Evolutionary conservation across 2,113 vertebrate genomes (phyloP), one percentile per base, ranked within the genome.

Genomic region (Aleadryas rufinucha): DNA sequence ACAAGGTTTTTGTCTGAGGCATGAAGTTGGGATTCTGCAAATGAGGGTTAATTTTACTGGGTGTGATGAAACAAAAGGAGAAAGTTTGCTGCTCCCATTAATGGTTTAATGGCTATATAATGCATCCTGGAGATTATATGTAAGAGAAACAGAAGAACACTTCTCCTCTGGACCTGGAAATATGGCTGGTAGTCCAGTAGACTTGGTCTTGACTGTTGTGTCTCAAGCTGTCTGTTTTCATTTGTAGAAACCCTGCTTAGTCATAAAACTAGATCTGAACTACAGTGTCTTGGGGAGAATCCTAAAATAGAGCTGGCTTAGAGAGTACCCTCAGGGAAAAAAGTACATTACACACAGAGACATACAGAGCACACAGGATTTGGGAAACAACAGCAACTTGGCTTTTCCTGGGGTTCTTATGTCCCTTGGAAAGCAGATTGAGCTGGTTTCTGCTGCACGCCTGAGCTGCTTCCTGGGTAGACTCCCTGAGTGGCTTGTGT

Each of bases 331-430:
- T 53, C 57, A n/a, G 49, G 60, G 61, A 63, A 74, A 83, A 20
- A 16, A 35, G 8, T n/a, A 39, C 0, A 0, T 33, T 37, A 9
- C 7, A 16, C 26, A 44, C 45, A 57, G 2, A 66, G 37, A 10
- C 24, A 37, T 10, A 27, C 10, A 41, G 69, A 78, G 11, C 37
- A 76, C 54, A 59, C 5, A 42, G 69, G 65, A 75, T 59, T 26
- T 78, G 60, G 56, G 26, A 63, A 78, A 50, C 0, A 2, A 31
- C 42, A 75, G 15, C 28, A 54, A 23, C 37, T 64, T 87, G 69
- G 24, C 31, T 91, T 77, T 84, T 28, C 65, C 39, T 0, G 6
- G 63, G 54, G 64, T 87, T 91, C 50, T 75, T 47, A 59, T 87
- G 44, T 70, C 69, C 71, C 33, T 39, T 61, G 60, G 31, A 84